Evolutionary conservation across 2,888 invertebrate genomes (phyloP).

Genomic region (Latrodectus hesperus): DNA sequence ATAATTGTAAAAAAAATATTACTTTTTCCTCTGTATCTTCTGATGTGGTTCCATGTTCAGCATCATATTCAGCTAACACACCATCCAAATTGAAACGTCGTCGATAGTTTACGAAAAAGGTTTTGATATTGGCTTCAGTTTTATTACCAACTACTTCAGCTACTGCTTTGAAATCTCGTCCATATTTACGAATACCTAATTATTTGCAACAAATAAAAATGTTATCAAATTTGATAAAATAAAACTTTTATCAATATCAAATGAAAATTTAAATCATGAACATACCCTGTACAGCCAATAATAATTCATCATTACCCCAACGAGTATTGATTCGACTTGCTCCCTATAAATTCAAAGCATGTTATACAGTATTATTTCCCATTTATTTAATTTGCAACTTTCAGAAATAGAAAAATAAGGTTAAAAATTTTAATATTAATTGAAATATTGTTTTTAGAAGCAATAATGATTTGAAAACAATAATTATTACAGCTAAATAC

Average conservation of each 20-base stretch:
- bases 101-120: conserved; percentile 93
- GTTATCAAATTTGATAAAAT: neutral
- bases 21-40: conserved; percentile 63
- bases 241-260: neutral
- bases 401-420: neutral
- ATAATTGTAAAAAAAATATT: neutral
- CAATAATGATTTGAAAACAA: too few relatives aligned
- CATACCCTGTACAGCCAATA: conserved; percentile 91
- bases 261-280: neutral
- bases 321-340: conserved; percentile 86
- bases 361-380: too few relatives aligned
- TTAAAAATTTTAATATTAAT: neutral
- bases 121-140: conserved; percentile 92
- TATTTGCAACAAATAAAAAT: neutral
- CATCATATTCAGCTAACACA: conserved; percentile 71
- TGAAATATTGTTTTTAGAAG: too few relatives aligned
- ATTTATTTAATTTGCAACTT: neutral
- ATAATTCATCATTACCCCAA: conserved; percentile 94
- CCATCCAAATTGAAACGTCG: conserved; percentile 75
- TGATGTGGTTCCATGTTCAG: conserved; percentile 69
- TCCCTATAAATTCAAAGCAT: conserved; percentile 52
- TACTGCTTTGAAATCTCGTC: conserved; percentile 92
- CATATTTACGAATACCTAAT: conserved; percentile 80
- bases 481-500: too few relatives aligned
- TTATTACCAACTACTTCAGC: conserved; percentile 96